These are phyloP conservation scores for Drosophila funebris DNA, from an alignment of 1,140 invertebrate genomes.

Conservation along the genomic window DNA sequence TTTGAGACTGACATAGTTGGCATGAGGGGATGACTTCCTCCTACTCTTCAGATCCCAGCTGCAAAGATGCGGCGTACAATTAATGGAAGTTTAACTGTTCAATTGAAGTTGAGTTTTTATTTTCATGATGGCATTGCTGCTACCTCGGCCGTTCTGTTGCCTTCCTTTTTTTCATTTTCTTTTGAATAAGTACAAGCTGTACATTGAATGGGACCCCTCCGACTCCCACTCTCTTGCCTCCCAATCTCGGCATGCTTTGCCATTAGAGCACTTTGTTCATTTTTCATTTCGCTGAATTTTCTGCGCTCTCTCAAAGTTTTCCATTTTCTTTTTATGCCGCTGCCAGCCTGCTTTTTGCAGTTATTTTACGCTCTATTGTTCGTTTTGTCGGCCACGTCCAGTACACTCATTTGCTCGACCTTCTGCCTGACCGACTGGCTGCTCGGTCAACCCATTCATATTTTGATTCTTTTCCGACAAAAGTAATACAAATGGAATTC, in stretches of 20 bases:
- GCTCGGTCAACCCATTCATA: conserved; percentile 69
- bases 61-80: conserved; percentile 66
- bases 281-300: conserved; percentile 80
- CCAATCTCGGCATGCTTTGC: conserved; percentile 40
- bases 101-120: conserved; percentile 74
- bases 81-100: conserved; percentile 84
- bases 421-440: conserved; percentile 24
- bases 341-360: conserved; percentile 65
- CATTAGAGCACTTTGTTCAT: conserved; percentile 80
- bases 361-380: conserved; percentile 83
- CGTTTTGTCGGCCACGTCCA: conserved; percentile 73
- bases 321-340: conserved; percentile 56
- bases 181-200: conserved; percentile 73
- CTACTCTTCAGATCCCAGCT: conserved; percentile 12
- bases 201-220: conserved; percentile 35
- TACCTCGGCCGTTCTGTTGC: conserved; percentile 7
- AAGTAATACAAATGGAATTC: conserved; percentile 81
- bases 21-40: background rate
- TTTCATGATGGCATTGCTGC: conserved; percentile 14
- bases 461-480: conserved; percentile 47
- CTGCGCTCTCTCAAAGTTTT: conserved; percentile 69
- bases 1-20: conserved; percentile 78
- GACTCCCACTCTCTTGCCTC: background rate
- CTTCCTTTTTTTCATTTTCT: conserved; percentile 33
- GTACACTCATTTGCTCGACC: conserved; percentile 61